Evolutionary conservation across 2,888 invertebrate species (phyloP).

Genomic region (Lordiphosa andalusiaca): DNA sequence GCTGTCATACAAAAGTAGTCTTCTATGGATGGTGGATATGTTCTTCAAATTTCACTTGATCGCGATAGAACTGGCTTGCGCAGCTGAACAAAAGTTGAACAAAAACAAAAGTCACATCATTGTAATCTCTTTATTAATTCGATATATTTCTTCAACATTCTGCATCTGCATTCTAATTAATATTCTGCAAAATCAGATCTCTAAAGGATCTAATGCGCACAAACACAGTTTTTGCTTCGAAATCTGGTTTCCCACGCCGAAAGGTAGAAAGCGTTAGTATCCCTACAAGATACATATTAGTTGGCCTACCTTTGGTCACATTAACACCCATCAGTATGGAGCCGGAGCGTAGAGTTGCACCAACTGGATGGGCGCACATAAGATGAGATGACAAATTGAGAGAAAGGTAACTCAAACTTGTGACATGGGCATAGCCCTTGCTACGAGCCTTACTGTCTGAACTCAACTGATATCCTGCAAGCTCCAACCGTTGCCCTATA

Average conservation of each 20-base stretch:
- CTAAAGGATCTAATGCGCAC: not conserved
- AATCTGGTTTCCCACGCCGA: accelerated
- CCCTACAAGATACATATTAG: not conserved
- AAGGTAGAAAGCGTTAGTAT: not conserved
- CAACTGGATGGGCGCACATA: not conserved
- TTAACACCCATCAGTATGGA: constrained; percentile 2
- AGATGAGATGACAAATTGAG: not conserved
- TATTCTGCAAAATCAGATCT: constrained; percentile 1
- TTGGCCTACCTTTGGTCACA: not conserved
- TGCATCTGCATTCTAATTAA: constrained; percentile 5
- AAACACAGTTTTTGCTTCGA: not conserved
- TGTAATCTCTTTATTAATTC: no score
- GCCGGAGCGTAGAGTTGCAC: not conserved
- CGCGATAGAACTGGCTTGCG: no score
- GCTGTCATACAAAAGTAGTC: no score
- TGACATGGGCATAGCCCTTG: not conserved
- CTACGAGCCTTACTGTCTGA: not conserved
- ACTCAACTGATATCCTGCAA: not conserved
- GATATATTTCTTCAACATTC: not conserved
- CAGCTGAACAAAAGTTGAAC: no score
- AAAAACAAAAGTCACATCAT: no score
- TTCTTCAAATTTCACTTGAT: no score
- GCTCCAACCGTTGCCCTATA: not conserved
- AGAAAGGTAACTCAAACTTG: not conserved
- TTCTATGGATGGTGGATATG: no score